A percentile compares a stretch with the other conserved stretches of the same genome.
Evolutionary conservation across 2,113 vertebrate species (phyloP).

Genomic region (Myotis yumanensis): DNA sequence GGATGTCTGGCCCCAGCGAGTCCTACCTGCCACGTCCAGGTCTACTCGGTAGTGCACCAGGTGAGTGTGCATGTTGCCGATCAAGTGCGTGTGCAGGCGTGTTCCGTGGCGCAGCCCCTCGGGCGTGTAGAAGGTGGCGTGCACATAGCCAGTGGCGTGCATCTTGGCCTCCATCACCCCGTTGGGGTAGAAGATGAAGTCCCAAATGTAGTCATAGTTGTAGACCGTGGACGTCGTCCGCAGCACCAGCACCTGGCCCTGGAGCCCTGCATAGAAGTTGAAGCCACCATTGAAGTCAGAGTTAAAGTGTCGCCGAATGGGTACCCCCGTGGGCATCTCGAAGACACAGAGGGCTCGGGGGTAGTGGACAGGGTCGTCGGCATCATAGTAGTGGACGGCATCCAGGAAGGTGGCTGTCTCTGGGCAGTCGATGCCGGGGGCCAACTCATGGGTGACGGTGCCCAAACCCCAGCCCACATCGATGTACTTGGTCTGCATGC

Average conservation of each 20-base stretch:
- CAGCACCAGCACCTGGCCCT: no score
- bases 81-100: conserved; percentile 88
- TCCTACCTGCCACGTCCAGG: conserved; percentile 92
- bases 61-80: conserved; percentile 95
- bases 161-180: no score
- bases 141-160: conserved; percentile 77
- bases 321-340: conserved; percentile 89
- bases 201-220: no score
- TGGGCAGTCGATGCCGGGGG: conserved; percentile 75
- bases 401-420: conserved; percentile 90
- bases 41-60: conserved; percentile 94
- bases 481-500: conserved; percentile 95
- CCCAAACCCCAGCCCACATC: conserved; percentile 94
- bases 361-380: conserved; percentile 85
- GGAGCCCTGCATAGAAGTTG: no score
- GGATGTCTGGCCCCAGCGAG: rapidly evolving
- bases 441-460: conserved; percentile 86
- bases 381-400: conserved; percentile 88
- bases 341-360: conserved; percentile 89
- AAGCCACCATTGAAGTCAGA: no score
- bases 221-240: no score
- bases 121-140: conserved; percentile 91
- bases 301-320: no score
- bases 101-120: conserved; percentile 88
- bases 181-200: no score